These are phyloP conservation scores for Chelonus formosanus DNA, from an alignment of 2,888 invertebrate genomes.

Conservation along the genomic window DNA sequence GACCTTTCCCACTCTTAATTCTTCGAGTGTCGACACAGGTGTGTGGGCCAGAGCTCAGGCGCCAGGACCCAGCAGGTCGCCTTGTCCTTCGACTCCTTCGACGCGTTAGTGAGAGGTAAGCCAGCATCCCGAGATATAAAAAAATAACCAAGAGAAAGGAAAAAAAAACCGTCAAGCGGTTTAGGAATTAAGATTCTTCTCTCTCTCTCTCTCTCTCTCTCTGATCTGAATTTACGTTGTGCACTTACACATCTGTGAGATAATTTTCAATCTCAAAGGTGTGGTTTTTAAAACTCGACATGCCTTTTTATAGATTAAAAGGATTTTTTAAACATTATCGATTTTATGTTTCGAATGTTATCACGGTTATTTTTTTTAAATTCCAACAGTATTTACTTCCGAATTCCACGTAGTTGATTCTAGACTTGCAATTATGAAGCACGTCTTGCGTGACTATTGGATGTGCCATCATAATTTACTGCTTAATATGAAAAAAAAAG, in stretches of 20 bases:
- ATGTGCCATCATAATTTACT: background rate
- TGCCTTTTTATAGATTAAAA: background rate
- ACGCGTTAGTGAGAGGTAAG: conserved; percentile 17
- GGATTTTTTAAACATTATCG: no score
- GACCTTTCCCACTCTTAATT: conserved; percentile 31
- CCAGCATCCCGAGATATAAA: conserved; percentile 5
- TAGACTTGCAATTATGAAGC: conserved; percentile 46
- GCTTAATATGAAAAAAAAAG: no score
- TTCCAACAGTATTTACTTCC: conserved; percentile 45
- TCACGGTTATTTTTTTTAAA: conserved; percentile 38
- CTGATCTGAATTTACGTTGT: background rate
- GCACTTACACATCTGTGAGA: background rate
- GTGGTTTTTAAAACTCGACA: background rate
- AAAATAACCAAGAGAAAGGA: conserved; percentile 14
- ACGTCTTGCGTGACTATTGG: conserved; percentile 42
- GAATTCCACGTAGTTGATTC: conserved; percentile 48
- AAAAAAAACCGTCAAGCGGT: conserved; percentile 3
- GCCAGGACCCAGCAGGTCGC: conserved; percentile 51
- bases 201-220: background rate
- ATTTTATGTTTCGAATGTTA: conserved; percentile 16
- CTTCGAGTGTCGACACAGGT: conserved; percentile 46
- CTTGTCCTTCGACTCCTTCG: conserved; percentile 38
- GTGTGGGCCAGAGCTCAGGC: conserved; percentile 46
- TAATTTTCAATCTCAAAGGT: background rate
- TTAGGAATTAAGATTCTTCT: background rate